Conservation (phyloP, 2,113 vertebrate genomes). For the Progne subis region DNA sequence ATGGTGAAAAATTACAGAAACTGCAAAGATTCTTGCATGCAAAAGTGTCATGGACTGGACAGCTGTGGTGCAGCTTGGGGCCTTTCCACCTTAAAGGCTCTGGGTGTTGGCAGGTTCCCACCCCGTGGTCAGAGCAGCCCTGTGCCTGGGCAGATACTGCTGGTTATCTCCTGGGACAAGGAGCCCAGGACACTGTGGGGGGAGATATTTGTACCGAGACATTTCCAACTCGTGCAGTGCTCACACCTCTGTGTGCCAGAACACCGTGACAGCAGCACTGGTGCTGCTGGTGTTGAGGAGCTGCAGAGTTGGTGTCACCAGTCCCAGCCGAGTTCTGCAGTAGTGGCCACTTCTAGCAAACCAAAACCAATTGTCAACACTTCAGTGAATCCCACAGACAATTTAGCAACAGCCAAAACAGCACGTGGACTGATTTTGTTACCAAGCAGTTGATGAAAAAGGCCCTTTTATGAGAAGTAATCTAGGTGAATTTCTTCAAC, state of each 20-base stretch:
- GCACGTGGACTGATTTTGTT: not conserved
- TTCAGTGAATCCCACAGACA: not conserved
- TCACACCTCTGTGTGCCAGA: not conserved
- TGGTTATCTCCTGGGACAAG: not conserved
- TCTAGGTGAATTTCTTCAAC: not conserved
- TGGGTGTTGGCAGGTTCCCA: not conserved
- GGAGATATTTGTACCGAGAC: not conserved
- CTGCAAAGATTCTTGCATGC: not conserved
- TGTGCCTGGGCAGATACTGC: conserved; percentile 1
- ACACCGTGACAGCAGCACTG: fast-evolving
- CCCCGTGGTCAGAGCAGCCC: not conserved
- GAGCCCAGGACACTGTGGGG: not conserved
- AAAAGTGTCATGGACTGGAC: fast-evolving
- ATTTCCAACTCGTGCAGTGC: not conserved
- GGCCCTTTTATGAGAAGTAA: not conserved
- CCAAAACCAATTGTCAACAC: fast-evolving
- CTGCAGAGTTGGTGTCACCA: not conserved
- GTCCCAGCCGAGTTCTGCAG: not conserved
- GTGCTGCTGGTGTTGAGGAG: not conserved
- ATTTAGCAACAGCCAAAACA: not conserved
- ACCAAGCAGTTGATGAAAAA: not conserved
- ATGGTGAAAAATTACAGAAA: not conserved
- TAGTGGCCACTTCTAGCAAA: not conserved
- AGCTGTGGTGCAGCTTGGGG: fast-evolving
- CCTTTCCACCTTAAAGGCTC: not conserved